These are phyloP conservation scores for Coranthus polyacanthus DNA, from an alignment of 2,797 vertebrate species.

Conservation along the genomic window DNA sequence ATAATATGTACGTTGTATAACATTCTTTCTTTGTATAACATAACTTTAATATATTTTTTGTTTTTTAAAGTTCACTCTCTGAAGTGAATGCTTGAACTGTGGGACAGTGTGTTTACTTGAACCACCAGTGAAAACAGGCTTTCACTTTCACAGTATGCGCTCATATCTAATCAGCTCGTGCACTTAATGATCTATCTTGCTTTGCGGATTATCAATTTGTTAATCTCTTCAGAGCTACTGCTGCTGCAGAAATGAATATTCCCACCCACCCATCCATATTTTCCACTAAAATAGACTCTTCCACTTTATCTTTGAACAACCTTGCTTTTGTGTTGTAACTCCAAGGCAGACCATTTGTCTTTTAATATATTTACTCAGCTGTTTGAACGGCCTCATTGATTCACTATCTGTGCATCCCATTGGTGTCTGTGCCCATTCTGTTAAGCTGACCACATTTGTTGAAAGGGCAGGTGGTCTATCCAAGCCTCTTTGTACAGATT, in stretches of 20 bases:
- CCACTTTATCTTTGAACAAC: slow-evolving; percentile 16
- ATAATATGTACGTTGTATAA: too few relatives aligned
- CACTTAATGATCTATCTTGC: slow-evolving; percentile 61
- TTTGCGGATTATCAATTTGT: slow-evolving; percentile 58
- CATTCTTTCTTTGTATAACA: too few relatives aligned
- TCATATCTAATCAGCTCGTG: slow-evolving; percentile 62
- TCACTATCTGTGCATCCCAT: slow-evolving; percentile 22
- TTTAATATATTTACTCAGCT: slow-evolving; percentile 30
- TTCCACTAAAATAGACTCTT: slow-evolving; percentile 26
- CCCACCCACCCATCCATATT: not conserved
- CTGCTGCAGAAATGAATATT: slow-evolving; percentile 58
- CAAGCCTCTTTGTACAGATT: slow-evolving; percentile 68
- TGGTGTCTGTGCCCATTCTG: slow-evolving; percentile 34
- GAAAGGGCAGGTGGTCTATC: slow-evolving; percentile 59
- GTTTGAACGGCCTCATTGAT: slow-evolving; percentile 33
- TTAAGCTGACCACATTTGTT: slow-evolving; percentile 63
- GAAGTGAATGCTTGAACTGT: too few relatives aligned
- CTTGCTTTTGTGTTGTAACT: slow-evolving; percentile 17
- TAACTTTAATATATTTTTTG: too few relatives aligned
- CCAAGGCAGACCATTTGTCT: slow-evolving; percentile 15
- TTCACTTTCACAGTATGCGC: slow-evolving; percentile 45
- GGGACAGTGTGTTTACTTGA: too few relatives aligned
- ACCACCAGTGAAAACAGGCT: slow-evolving; percentile 28
- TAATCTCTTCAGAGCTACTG: slow-evolving; percentile 72
- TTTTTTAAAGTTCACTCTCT: too few relatives aligned